Evolutionary conservation across 2,888 invertebrate species (phyloP).

Genomic region (Eupithecia insigniata): DNA sequence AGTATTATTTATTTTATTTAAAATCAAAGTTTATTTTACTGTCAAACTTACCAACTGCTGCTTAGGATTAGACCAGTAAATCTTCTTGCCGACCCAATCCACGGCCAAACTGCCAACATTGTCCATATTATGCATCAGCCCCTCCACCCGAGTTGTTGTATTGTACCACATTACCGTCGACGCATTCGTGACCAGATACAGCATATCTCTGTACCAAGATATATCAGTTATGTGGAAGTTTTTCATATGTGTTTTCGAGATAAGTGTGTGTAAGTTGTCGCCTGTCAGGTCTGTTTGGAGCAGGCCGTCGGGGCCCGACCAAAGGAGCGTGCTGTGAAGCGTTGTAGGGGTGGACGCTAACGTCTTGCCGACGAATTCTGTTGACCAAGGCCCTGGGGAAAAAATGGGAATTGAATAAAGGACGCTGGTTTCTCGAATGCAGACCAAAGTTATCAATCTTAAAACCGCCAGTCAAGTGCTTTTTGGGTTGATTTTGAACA

Average conservation of each 20-base stretch:
- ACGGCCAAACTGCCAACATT: constrained; percentile 92
- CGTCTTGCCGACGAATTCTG: constrained; percentile 89
- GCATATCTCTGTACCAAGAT: constrained; percentile 89
- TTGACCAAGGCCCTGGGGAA: constrained; percentile 89
- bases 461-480: too few relatives aligned
- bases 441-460: too few relatives aligned
- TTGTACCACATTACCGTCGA: constrained; percentile 90
- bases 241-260: constrained; percentile 85
- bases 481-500: too few relatives aligned
- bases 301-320: constrained; percentile 90
- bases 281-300: constrained; percentile 93
- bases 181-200: constrained; percentile 90
- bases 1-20: too few relatives aligned
- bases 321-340: constrained; percentile 86
- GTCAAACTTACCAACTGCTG: constrained; percentile 89
- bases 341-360: constrained; percentile 83
- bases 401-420: too few relatives aligned
- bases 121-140: constrained; percentile 86
- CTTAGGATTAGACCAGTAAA: constrained; percentile 96
- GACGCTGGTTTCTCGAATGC: too few relatives aligned
- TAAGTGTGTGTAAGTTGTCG: constrained; percentile 88
- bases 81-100: constrained; percentile 94
- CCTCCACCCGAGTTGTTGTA: constrained; percentile 84
- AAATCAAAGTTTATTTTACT: too few relatives aligned
- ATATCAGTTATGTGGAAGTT: constrained; percentile 88